Conservation (phyloP, 2,113 vertebrate genomes). For the Falco punctatus region DNA sequence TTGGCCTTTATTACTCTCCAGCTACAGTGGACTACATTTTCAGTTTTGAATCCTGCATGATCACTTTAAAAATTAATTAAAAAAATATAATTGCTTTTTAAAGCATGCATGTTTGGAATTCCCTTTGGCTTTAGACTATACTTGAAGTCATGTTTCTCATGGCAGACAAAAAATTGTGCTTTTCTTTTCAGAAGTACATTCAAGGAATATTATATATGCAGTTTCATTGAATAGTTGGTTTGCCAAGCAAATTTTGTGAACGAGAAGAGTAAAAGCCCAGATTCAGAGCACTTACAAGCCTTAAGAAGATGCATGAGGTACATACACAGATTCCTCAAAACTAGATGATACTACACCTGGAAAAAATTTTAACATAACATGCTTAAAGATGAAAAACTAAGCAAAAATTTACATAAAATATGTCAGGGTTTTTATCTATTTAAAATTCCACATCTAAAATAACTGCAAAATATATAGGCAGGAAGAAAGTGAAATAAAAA, state of each 20-base stretch:
- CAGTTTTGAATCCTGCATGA: background rate
- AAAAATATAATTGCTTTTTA: constrained; percentile 53
- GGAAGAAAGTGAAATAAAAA: background rate
- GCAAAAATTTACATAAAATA: background rate
- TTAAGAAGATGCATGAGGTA: background rate
- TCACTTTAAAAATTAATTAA: constrained; percentile 42
- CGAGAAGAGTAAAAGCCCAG: constrained; percentile 33
- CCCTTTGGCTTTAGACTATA: constrained; percentile 37
- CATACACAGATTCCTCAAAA: background rate
- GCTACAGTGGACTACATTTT: background rate
- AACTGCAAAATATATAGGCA: background rate
- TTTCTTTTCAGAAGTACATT: constrained; percentile 54
- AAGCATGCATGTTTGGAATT: constrained; percentile 11
- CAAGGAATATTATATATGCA: constrained; percentile 38
- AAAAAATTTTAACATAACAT: background rate
- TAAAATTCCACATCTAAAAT: background rate
- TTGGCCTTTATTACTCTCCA: constrained; percentile 24
- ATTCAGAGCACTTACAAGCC: constrained; percentile 19
- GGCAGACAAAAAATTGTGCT: constrained; percentile 20
- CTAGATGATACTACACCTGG: background rate
- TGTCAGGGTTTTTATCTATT: background rate
- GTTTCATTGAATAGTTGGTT: background rate
- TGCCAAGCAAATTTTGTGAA: background rate
- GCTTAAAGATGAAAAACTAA: background rate
- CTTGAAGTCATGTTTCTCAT: constrained; percentile 35